Conservation (phyloP, 1,140 invertebrate species). For the Tribolium madens region DNA sequence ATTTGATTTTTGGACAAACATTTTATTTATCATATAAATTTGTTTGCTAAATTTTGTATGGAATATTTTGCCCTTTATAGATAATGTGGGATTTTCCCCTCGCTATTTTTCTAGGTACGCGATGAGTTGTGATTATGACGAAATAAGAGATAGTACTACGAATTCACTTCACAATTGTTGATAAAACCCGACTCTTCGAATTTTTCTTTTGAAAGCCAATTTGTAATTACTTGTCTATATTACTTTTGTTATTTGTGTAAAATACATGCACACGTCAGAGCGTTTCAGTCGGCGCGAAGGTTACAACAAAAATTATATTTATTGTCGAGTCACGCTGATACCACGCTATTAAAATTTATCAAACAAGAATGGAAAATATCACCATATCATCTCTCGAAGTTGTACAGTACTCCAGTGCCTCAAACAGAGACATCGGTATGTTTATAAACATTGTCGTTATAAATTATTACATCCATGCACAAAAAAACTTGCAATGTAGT, state of each 20-base stretch:
- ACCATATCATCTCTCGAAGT: constrained; percentile 31
- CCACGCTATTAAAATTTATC: constrained; percentile 39
- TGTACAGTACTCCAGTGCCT: constrained; percentile 17
- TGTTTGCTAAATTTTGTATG: neutral
- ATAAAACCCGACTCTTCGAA: neutral
- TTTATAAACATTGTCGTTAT: constrained; percentile 4
- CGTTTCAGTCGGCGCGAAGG: constrained; percentile 33
- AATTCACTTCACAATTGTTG: too few relatives aligned
- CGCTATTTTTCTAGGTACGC: neutral
- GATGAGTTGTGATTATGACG: neutral
- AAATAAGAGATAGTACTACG: neutral
- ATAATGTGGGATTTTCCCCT: neutral
- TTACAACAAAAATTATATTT: constrained; percentile 38
- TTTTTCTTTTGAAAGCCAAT: neutral
- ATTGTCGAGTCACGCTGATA: constrained; percentile 38
- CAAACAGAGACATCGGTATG: neutral
- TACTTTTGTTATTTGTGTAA: neutral
- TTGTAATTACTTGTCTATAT: neutral
- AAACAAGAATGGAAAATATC: constrained; percentile 39
- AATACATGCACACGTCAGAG: constrained; percentile 21
- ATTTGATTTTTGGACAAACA: neutral
- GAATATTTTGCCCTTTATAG: neutral
- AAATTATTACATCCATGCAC: neutral
- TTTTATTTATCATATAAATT: neutral
- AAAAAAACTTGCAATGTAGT: neutral